Conservation (phyloP, 2,888 invertebrate species). For the Machimus atricapillus region DNA sequence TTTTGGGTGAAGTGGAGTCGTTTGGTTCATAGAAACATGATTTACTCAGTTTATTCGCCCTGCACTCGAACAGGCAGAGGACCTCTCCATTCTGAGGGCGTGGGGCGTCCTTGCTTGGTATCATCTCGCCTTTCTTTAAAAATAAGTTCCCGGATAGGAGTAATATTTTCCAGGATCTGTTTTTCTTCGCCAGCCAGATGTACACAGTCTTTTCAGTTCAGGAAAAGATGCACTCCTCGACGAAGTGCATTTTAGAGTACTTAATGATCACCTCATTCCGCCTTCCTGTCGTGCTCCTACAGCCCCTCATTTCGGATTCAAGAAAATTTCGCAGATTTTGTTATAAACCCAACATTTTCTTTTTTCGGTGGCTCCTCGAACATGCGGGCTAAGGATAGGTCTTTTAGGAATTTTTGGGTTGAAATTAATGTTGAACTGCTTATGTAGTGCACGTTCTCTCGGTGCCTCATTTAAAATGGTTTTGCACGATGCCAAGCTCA, state of each 20-base stretch:
- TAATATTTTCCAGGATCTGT: conserved; percentile 4
- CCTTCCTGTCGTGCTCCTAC: neutral
- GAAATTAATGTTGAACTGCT: neutral
- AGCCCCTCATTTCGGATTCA: conserved; percentile 6
- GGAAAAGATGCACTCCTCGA: neutral
- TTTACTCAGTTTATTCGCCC: neutral
- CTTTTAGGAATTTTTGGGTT: neutral
- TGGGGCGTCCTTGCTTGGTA: neutral
- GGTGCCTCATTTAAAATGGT: neutral
- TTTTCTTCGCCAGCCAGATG: neutral
- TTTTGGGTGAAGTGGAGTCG: neutral
- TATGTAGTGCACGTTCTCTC: neutral
- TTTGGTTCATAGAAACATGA: conserved; percentile 6
- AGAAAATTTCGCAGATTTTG: conserved; percentile 31
- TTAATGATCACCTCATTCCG: conserved; percentile 34
- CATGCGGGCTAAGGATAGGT: neutral
- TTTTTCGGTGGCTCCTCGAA: neutral
- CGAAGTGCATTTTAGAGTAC: conserved; percentile 12
- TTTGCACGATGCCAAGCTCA: neutral
- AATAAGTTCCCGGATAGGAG: neutral
- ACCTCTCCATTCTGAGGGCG: neutral
- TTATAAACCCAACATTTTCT: neutral
- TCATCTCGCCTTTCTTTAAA: neutral
- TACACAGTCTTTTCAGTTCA: neutral
- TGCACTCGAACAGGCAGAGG: neutral